Evolutionary conservation across 2,113 vertebrate species (phyloP).

Genomic region (Antigone vipio): DNA sequence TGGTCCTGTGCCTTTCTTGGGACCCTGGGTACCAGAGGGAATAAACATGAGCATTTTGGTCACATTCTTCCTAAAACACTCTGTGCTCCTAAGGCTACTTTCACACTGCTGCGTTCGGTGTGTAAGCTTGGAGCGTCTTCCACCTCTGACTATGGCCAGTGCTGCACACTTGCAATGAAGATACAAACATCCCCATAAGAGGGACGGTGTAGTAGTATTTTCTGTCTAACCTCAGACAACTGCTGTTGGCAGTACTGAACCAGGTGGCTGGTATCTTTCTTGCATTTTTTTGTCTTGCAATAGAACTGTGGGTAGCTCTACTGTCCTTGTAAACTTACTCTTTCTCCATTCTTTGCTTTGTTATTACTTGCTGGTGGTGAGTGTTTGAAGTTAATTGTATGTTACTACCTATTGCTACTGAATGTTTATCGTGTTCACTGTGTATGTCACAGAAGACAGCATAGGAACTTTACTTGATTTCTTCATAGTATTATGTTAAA

Average conservation of each 20-base stretch:
- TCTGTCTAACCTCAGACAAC: neutral
- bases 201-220: neutral
- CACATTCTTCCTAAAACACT: neutral
- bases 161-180: neutral
- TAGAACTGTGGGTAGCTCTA: neutral
- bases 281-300: neutral
- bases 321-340: neutral
- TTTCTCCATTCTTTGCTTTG: neutral
- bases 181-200: neutral
- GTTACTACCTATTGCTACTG: neutral
- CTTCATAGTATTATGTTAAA: neutral
- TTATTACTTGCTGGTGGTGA: neutral
- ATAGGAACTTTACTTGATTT: neutral
- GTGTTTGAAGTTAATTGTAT: neutral
- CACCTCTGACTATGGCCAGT: neutral
- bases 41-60: neutral
- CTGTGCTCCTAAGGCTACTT: neutral
- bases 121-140: neutral
- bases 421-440: neutral
- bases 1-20: neutral
- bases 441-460: neutral
- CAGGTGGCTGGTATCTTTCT: neutral
- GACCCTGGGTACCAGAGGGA: neutral
- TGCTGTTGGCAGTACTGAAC: neutral
- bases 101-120: neutral